phyloP scores from a whole-genome alignment of 1,140 invertebrate species.

The Choristoneura fumiferana region DNA sequence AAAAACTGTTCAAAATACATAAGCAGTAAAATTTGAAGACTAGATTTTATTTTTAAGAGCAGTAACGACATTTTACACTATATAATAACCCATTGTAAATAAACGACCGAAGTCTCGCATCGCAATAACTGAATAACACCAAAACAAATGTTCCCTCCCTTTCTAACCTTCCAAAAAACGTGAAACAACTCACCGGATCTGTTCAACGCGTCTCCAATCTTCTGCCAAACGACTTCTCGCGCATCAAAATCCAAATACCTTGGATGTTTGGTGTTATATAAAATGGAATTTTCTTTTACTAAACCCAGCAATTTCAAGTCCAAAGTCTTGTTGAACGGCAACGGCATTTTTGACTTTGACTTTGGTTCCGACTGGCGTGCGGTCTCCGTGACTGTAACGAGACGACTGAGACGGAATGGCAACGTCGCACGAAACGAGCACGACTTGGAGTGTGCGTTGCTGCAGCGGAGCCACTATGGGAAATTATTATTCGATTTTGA shows the following conservation, averaged over 20 bases:
- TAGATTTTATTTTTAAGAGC: too few species aligned
- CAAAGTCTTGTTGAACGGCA: conserved; percentile 57
- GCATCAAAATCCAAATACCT: conserved; percentile 60
- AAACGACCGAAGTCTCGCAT: too few species aligned
- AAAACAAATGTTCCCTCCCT: neutral
- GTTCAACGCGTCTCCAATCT: conserved; percentile 55
- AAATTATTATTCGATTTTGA: neutral
- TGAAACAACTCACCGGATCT: conserved; percentile 48
- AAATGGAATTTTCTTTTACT: conserved; percentile 53
- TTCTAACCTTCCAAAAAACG: neutral
- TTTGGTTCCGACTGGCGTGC: conserved; percentile 12
- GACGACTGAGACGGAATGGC: conserved; percentile 33
- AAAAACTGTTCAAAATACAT: too few species aligned
- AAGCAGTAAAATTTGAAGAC: too few species aligned
- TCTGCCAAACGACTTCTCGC: conserved; percentile 64
- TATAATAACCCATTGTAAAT: too few species aligned
- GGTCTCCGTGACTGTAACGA: conserved; percentile 14
- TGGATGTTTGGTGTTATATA: conserved; percentile 52
- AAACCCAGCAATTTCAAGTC: conserved; percentile 52
- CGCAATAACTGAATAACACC: conserved; percentile 5
- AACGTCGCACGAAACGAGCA: conserved; percentile 47
- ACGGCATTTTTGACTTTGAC: conserved; percentile 33
- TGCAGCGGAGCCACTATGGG: neutral
- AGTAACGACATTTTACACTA: too few species aligned
- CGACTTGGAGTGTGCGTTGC: conserved; percentile 2